Evolutionary conservation across 2,888 invertebrate species (phyloP), one percentile per base, ranked within the genome.

Genomic region (Pristionchus maxplancki): DNA sequence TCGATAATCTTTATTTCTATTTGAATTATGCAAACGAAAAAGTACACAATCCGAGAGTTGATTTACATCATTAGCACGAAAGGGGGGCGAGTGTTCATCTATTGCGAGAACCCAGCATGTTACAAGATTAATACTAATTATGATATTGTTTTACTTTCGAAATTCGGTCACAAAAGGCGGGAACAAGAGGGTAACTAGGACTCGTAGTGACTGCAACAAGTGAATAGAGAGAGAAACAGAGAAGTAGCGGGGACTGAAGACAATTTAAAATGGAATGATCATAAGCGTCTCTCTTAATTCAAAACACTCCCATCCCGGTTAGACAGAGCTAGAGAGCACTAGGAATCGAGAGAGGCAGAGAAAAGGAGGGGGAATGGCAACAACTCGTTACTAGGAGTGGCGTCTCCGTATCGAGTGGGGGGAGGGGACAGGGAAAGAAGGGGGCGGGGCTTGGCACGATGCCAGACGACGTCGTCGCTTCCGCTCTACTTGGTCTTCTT

Each of bases 401-500:
- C 37, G 78, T 24, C 44, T 58, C 28, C 15, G 85, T 37, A 64
- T 62, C 40, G 85, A 85, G 44, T 64, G 34, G 44, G 58, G 40
- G 58, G n/a, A 67, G 34, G 67, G 50, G 71, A 31, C 1, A 15
- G 40, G 31, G 34, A 31, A 17, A 31, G 71, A 87, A 87, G 50
- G 48, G 71, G 86, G 86, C 67, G 86, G 86, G 40, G 50, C 50
- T 71, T 87, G 86, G 85, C 64, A 40, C 31, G 58, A n/a, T 85
- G 85, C 85, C 85, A 85, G 50, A 8, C 58, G 44, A 31, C 58
- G 64, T 53, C 50, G 53, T 83, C 83, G 53, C 20, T 20, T 40
- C 62, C 62, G 17, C 20, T 64, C 50, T 87, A 87, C 64, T 87
- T 87, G 50, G 48, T 71, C 86, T 87, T 87, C 86, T 87, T 87